phyloP scores from a whole-genome alignment of 1,140 invertebrate species.

The Lepidostoma basale region DNA sequence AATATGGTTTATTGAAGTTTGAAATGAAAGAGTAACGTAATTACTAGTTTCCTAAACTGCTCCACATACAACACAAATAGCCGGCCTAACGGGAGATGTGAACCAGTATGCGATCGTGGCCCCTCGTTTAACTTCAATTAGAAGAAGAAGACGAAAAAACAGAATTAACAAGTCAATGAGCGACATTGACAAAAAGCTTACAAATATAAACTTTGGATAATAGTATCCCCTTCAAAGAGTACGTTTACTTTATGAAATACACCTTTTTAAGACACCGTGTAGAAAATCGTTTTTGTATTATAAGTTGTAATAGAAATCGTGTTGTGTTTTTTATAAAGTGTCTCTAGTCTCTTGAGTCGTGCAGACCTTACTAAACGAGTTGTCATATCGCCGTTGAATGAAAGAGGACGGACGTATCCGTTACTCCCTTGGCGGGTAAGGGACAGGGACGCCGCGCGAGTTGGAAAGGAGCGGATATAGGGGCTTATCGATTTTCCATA shows the following conservation, averaged over 20 bases:
- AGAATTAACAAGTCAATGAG: conserved; percentile 17
- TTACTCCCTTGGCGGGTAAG: background rate
- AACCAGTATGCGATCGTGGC: no score
- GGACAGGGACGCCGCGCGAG: background rate
- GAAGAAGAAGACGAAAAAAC: no score
- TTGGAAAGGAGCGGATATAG: conserved; percentile 22
- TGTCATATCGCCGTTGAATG: background rate
- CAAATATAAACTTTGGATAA: conserved; percentile 8
- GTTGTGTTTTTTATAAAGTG: background rate
- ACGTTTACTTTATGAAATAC: background rate
- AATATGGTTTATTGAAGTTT: no score
- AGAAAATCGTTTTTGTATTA: background rate
- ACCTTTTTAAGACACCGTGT: background rate
- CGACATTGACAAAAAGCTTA: conserved; percentile 13
- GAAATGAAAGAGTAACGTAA: no score
- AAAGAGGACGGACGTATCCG: background rate
- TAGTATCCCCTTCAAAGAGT: background rate
- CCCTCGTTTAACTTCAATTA: no score
- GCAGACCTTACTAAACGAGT: conserved; percentile 5
- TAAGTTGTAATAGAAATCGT: background rate
- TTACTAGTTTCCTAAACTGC: no score
- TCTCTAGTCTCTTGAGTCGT: background rate
- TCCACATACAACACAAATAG: no score
- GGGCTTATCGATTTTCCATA: conserved; percentile 30
- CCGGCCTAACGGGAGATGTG: no score